Conservation (phyloP, 2,888 invertebrate genomes). For the Cataglyphis cursor region DNA sequence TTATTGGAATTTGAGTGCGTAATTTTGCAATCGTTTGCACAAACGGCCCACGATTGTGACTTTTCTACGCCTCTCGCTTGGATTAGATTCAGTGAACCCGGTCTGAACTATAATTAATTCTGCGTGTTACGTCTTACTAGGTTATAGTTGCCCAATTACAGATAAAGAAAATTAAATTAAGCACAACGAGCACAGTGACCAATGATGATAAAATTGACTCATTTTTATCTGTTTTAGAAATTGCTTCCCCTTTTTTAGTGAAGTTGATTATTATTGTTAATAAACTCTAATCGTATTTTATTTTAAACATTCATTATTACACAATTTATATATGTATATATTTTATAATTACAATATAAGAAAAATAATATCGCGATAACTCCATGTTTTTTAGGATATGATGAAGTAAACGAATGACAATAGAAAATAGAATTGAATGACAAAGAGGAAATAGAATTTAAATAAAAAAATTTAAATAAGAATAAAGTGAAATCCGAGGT, state of each 20-base stretch:
- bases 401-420: neutral
- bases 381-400: neutral
- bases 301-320: neutral
- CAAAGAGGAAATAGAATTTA: neutral
- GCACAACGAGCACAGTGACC: neutral
- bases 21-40: neutral
- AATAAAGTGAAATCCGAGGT: neutral
- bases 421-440: neutral
- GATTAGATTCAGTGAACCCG: neutral
- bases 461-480: neutral
- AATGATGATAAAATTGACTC: neutral
- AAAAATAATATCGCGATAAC: neutral
- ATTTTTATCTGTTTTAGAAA: constrained; percentile 23
- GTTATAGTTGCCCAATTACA: neutral
- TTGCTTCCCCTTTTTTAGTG: constrained; percentile 8
- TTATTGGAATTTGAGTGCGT: neutral
- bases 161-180: constrained; percentile 6
- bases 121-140: neutral
- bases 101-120: neutral
- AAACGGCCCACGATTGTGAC: neutral
- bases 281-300: neutral
- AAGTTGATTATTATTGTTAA: neutral
- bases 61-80: neutral
- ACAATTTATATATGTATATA: neutral
- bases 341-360: neutral